phyloP scores from a whole-genome alignment of 2,113 vertebrate genomes.

The Sciurus niger region DNA sequence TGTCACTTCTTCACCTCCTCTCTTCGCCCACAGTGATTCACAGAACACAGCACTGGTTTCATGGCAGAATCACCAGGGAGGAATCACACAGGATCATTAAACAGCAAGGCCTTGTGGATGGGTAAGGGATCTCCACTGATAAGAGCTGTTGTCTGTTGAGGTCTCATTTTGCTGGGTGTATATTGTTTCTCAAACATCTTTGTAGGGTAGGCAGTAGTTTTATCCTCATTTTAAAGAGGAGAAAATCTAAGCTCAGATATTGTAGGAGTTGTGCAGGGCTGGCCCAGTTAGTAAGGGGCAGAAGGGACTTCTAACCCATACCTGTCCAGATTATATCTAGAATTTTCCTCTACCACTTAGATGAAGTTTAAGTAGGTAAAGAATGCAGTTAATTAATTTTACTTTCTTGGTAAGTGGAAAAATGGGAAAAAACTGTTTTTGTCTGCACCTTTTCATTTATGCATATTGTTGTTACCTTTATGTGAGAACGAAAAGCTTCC shows the following conservation, averaged over 20 bases:
- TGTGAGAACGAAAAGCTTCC: not conserved
- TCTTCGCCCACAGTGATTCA: slow-evolving; percentile 93
- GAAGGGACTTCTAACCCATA: accelerated
- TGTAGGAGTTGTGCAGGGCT: accelerated
- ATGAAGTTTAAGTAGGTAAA: not conserved
- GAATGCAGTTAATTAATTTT: no score
- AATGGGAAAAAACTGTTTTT: not conserved
- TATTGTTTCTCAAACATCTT: not conserved
- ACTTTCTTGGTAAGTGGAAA: not conserved
- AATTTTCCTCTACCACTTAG: not conserved
- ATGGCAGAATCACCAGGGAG: slow-evolving; percentile 97
- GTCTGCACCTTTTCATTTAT: not conserved
- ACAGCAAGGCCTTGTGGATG: slow-evolving; percentile 98
- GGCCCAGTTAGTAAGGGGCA: accelerated
- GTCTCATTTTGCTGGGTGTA: accelerated
- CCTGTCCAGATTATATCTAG: accelerated
- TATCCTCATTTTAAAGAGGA: not conserved
- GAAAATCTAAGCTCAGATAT: no score
- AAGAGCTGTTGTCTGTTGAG: accelerated
- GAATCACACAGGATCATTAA: slow-evolving; percentile 97
- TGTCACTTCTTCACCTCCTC: not conserved
- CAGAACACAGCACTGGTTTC: slow-evolving; percentile 98
- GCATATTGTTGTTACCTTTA: not conserved
- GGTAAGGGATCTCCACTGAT: slow-evolving; percentile 87
- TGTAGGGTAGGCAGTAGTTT: accelerated